Conservation (phyloP, 2,113 vertebrate species). For the Carettochelys insculpta region DNA sequence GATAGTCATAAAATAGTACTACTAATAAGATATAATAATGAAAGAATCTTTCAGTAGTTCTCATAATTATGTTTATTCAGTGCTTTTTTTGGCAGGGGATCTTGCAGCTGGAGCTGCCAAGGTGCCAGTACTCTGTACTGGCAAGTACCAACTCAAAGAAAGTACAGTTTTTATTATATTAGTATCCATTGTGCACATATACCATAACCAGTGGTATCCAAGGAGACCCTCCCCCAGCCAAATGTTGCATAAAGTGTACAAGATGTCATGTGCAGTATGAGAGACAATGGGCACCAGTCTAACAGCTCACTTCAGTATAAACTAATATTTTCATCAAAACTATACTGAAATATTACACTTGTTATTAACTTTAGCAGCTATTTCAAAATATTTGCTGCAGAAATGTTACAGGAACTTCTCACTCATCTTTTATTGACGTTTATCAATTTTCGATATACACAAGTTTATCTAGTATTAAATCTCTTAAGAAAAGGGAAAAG, state of each 20-base stretch:
- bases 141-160: no score
- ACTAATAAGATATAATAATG: no score
- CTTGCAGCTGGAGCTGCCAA: no score
- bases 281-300: neutral
- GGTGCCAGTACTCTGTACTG: no score
- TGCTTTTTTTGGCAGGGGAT: no score
- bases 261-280: neutral
- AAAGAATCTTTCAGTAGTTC: neutral
- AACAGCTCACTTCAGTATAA: neutral
- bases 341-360: neutral
- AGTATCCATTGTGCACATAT: neutral
- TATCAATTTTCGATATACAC: neutral
- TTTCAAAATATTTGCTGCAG: constrained; percentile 19
- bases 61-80: no score
- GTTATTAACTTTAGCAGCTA: neutral
- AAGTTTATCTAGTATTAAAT: constrained; percentile 7
- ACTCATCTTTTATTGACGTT: neutral
- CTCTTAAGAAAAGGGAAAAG: constrained; percentile 1
- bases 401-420: neutral
- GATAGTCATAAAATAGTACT: neutral
- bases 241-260: neutral
- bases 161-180: neutral
- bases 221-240: neutral
- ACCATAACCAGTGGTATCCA: neutral
- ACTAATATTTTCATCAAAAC: neutral